These are phyloP conservation scores for Nymphicus hollandicus DNA, from an alignment of 2,113 vertebrate genomes.

Conservation along the genomic window DNA sequence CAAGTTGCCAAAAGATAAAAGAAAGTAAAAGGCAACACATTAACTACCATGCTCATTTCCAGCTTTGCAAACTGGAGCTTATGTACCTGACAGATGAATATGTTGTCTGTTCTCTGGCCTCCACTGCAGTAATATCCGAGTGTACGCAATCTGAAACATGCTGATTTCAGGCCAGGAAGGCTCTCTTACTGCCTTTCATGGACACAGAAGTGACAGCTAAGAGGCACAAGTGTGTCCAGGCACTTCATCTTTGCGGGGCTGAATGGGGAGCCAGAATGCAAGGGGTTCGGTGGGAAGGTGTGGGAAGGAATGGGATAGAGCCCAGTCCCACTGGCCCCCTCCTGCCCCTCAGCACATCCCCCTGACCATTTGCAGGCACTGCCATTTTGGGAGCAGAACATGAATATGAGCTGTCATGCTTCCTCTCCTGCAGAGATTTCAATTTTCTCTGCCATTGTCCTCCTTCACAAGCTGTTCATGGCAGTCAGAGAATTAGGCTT, in stretches of 20 bases:
- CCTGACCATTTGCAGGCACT: not conserved
- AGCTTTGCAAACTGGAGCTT: not conserved
- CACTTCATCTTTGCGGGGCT: not conserved
- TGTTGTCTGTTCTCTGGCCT: not conserved
- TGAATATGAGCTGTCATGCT: not conserved
- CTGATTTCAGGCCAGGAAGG: not conserved
- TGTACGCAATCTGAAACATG: not conserved
- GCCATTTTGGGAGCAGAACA: not conserved
- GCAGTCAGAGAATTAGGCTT: not conserved
- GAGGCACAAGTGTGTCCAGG: not conserved
- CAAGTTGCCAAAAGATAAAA: not conserved
- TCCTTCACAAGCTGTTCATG: not conserved
- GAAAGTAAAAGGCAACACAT: not conserved
- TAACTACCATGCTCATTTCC: not conserved
- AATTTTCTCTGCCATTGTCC: not conserved
- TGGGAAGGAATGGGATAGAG: not conserved
- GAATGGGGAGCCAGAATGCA: fast-evolving
- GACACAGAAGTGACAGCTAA: not conserved
- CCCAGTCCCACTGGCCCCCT: not conserved
- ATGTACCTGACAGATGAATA: not conserved
- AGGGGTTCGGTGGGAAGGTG: not conserved
- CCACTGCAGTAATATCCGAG: not conserved
- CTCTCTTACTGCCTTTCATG: fast-evolving
- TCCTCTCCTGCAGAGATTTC: not conserved
- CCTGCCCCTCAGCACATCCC: not conserved